Evolutionary conservation across 1,140 invertebrate species (phyloP).

Genomic region (Melanaphis sacchari): DNA sequence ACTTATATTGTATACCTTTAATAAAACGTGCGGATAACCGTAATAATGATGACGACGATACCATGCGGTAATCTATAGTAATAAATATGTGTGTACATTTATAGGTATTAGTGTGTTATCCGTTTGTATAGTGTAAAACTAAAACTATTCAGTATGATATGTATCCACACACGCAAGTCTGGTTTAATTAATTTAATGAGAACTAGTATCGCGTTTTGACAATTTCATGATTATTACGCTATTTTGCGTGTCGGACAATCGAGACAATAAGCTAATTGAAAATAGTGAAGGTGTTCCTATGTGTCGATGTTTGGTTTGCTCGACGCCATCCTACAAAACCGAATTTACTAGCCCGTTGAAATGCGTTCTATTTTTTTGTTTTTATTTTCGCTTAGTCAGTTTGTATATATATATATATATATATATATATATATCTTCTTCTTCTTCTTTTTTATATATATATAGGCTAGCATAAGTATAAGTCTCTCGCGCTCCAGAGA

Average conservation of each 20-base stretch:
- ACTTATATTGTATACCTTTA: neutral
- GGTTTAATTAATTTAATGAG: neutral
- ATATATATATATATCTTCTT: too few relatives aligned
- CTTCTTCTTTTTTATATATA: too few relatives aligned
- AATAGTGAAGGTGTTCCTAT: neutral
- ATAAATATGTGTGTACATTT: neutral
- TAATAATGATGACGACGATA: neutral
- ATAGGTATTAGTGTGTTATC: neutral
- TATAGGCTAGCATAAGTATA: neutral
- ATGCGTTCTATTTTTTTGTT: neutral
- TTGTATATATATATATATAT: neutral
- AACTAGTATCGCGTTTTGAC: neutral
- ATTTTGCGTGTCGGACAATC: neutral
- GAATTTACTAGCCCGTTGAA: neutral
- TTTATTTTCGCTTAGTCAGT: neutral
- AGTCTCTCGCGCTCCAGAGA: neutral
- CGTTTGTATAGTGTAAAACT: neutral
- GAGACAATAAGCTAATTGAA: constrained; percentile 14
- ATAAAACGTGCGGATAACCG: neutral
- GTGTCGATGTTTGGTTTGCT: neutral
- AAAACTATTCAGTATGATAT: neutral
- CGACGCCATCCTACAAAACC: neutral
- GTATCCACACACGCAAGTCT: neutral
- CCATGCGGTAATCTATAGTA: neutral
- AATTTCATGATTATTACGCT: neutral